phyloP scores from a whole-genome alignment of 2,888 invertebrate genomes.

The Hoplodrina blanda region DNA sequence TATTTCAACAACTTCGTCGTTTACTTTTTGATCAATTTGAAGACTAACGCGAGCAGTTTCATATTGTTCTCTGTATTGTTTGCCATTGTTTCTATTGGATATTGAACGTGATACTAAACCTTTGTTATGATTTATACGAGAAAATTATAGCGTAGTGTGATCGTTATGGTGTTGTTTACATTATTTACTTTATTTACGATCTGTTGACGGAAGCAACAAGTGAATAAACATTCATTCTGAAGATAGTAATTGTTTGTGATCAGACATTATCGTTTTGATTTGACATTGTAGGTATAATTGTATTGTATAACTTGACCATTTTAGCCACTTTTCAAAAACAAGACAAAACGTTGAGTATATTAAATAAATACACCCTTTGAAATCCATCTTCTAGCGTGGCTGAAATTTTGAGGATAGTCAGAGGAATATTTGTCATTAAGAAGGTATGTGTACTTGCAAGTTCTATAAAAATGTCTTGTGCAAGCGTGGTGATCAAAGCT shows the following conservation, averaged over 20 bases:
- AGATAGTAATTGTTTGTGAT: not conserved
- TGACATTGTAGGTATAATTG: no score
- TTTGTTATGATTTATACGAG: slow-evolving; percentile 1
- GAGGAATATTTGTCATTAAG: no score
- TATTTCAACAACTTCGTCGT: slow-evolving; percentile 9
- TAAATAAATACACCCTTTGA: no score
- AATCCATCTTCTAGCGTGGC: no score
- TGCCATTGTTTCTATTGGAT: not conserved
- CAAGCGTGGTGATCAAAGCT: no score
- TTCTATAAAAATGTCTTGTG: no score
- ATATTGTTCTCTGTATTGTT: not conserved
- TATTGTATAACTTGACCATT: no score
- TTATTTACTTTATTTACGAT: slow-evolving; percentile 5
- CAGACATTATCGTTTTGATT: no score
- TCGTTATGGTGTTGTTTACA: not conserved
- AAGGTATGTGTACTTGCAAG: no score
- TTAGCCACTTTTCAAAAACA: no score
- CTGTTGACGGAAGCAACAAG: slow-evolving; percentile 17
- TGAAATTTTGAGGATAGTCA: no score
- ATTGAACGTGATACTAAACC: not conserved
- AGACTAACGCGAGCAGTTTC: slow-evolving; percentile 5
- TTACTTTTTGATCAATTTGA: not conserved
- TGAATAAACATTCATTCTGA: not conserved
- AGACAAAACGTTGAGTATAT: no score
- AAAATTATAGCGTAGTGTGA: not conserved